Conservation (phyloP, 1,140 invertebrate species). For the Ooceraea biroi region DNA sequence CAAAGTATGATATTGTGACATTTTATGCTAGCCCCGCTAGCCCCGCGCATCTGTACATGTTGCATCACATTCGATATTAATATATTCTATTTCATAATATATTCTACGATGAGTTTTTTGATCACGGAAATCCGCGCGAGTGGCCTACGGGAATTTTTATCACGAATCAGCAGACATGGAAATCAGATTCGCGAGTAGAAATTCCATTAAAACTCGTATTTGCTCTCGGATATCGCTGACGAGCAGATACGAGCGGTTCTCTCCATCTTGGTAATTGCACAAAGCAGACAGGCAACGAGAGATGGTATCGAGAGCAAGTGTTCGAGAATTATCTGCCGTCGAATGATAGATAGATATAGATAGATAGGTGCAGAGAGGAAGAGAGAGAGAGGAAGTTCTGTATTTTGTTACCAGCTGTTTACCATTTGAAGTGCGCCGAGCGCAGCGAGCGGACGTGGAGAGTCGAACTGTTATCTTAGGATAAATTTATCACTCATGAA, state of each 20-base stretch:
- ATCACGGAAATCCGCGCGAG: not conserved
- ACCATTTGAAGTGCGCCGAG: not conserved
- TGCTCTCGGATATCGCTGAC: slow-evolving; percentile 50
- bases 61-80: not conserved
- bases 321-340: slow-evolving; percentile 16
- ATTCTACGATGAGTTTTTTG: not conserved
- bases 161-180: not conserved
- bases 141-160: slow-evolving; percentile 20
- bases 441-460: not conserved
- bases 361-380: not conserved
- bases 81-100: not conserved
- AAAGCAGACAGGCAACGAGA: slow-evolving; percentile 42
- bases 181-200: slow-evolving; percentile 62
- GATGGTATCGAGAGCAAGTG: slow-evolving; percentile 8
- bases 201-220: slow-evolving; percentile 72
- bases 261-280: slow-evolving; percentile 53
- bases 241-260: slow-evolving; percentile 1
- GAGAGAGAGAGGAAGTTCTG: not conserved
- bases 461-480: slow-evolving; percentile 13
- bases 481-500: not conserved
- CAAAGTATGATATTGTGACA: no score
- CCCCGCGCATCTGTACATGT: no score
- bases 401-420: slow-evolving; percentile 39
- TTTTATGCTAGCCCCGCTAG: no score
- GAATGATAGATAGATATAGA: not conserved